A percentile compares a stretch with the other conserved stretches of the same genome.
Evolutionary conservation across 2,888 invertebrate species (phyloP).

Genomic region (Gortyna flavago): DNA sequence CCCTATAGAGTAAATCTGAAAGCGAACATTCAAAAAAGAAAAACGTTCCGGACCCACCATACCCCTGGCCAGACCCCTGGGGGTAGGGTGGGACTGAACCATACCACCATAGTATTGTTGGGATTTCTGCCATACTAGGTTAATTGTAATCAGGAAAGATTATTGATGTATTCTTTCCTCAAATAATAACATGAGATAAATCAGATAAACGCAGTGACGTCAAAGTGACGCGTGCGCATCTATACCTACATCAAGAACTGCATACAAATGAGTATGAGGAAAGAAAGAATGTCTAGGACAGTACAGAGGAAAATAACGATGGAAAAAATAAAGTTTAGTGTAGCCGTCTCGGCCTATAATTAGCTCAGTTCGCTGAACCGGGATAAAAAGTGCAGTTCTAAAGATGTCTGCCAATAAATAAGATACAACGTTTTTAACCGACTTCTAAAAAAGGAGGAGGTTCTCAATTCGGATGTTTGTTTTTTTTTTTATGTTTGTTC

Average conservation of each 20-base stretch:
- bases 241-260: neutral
- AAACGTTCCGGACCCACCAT: too few relatives aligned
- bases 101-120: too few relatives aligned
- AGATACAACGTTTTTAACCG: too few relatives aligned
- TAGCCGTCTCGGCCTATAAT: neutral
- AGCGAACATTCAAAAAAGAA: too few relatives aligned
- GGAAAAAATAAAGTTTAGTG: neutral
- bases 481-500: too few relatives aligned
- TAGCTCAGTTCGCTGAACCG: neutral
- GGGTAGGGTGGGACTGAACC: too few relatives aligned
- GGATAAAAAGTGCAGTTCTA: neutral
- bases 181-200: conserved; percentile 17
- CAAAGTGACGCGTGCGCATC: conserved; percentile 1
- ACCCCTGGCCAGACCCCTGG: too few relatives aligned
- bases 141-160: neutral
- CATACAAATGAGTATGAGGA: conserved; percentile 22
- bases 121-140: too few relatives aligned
- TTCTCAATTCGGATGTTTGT: too few relatives aligned
- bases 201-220: conserved; percentile 37
- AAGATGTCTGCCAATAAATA: neutral
- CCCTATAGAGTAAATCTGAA: neutral
- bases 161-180: conserved; percentile 15
- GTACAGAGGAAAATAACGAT: conserved; percentile 8
- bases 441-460: too few relatives aligned
- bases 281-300: conserved; percentile 5